Evolutionary conservation across 1,140 invertebrate genomes (phyloP).

Genomic region (Drosophila micromelanica): DNA sequence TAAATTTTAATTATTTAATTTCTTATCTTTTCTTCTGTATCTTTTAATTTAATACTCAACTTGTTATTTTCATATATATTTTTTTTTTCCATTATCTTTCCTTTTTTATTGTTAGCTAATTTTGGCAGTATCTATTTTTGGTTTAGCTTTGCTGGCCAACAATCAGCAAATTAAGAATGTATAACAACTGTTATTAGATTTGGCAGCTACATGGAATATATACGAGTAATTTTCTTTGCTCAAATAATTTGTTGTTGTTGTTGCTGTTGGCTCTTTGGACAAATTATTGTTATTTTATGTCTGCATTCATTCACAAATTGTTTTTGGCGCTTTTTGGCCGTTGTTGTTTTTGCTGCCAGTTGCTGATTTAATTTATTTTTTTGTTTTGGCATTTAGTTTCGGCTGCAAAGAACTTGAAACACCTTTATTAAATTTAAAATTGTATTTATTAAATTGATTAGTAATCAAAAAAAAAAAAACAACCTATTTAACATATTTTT

Average conservation of each 20-base stretch:
- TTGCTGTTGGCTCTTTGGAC: constrained; percentile 36
- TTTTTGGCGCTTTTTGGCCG: constrained; percentile 38
- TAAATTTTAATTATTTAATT: too few species aligned
- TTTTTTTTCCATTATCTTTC: neutral
- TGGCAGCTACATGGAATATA: constrained; percentile 50
- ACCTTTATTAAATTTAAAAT: neutral
- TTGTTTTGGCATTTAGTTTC: constrained; percentile 5
- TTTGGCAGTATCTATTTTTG: constrained; percentile 33
- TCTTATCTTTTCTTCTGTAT: too few species aligned
- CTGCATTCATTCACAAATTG: constrained; percentile 79
- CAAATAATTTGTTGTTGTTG: constrained; percentile 39
- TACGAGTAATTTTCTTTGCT: constrained; percentile 57
- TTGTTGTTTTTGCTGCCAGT: constrained; percentile 28
- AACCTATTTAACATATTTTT: too few species aligned
- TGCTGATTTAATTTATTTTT: neutral
- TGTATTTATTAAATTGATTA: too few species aligned
- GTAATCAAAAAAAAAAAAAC: too few species aligned
- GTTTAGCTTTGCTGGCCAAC: constrained; percentile 7
- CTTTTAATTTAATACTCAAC: too few species aligned
- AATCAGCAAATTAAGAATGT: constrained; percentile 57
- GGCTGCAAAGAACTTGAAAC: neutral
- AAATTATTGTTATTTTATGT: constrained; percentile 82
- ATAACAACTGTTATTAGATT: constrained; percentile 61
- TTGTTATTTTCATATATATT: too few species aligned
- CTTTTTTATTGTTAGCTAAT: neutral